Evolutionary conservation across 2,888 invertebrate species (phyloP), one percentile per base, ranked within the genome.

Genomic region (Fabriciana adippe): DNA sequence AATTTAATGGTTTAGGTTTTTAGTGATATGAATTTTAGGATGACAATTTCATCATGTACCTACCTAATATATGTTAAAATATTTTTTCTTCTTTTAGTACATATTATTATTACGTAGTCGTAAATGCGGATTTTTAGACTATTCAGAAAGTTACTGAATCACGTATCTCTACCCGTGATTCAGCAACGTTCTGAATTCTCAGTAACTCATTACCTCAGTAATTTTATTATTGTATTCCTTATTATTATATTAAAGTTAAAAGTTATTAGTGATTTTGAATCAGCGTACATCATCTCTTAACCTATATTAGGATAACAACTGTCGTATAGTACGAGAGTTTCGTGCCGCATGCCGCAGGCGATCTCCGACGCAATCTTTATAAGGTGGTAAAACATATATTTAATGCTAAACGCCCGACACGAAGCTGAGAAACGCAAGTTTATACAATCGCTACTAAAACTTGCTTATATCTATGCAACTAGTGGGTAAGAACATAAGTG

Each of bases 381-480:
- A 91, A 92, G 89, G 92, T 91, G 92, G 90, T 92, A 91, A 92
- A 92, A 92, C 92, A 91, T 91, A 91, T 91, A 91, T 91, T 91
- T 90, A 91, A 92, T 89, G 88, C 86, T 91, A 90, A 90, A 87
- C 82, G 84, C 78, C 82, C 79, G 81, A 83, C 89, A 86, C 87
- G 89, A 86, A 79, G 76, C 79, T 79, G 83, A 79, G 84, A 82
- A 85, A 82, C 79, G 74, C 77, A 72, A 79, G 79, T 78, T 76
- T 74, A 66, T 71, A 72, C 63, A 67, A 72, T 69, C 70, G 68
- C 73, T 72, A 72, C 72, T 73, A 73, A 72, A 57, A 68, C 64
- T 66, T 47, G 73, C 59, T 59, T 59, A 35, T 51, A 51, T 61
- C 31, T 61, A 51, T 18, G 51, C 16, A 61, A 61, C 53, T 66